Evolutionary conservation across 2,888 invertebrate species (phyloP), one percentile per base, ranked within the genome.

Genomic region (Byasa hedistus): DNA sequence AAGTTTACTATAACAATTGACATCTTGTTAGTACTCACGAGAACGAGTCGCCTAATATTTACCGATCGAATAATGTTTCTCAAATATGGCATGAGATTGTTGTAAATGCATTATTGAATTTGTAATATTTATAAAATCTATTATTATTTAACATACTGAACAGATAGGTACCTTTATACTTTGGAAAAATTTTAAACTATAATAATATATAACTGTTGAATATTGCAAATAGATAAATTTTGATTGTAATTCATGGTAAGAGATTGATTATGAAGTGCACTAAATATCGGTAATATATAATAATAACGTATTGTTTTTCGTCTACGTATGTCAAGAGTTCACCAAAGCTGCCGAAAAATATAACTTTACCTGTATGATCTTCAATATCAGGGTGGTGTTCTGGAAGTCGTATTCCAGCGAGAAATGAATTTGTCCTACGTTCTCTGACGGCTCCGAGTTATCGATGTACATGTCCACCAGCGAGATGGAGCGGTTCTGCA

Each of bases 401-500:
- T 97, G 97, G 91, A 97, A 98, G 92, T 98, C 97, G 87, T 98
- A 98, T 87, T 98, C 97, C 85, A 98, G 90, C 64, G 97, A 97
- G 92, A 98, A 98, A 87, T 98, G 97, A 77, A 98, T 98, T 91
- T 98, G 97, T 64, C 98, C 98, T 74, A 98, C 97, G 90, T 97
- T 97, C 92, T 98, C 98, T 75, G 96, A 96, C 1, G 97, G 96
- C 86, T 98, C 98, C 68, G 96, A 95, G 88, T 96, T 97, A 92
- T 98, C 98, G 88, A 97, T 97, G 93, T 97, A 97, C 97, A 98
- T 98, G 85, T 97, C 97, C 87, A 97, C 96, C 93, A 97, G 93
- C 48, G 97, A 97, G 81, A 97, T 95, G 80, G 96, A 97, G 84
- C 97, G 95, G 89, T 95, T 97, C 94, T 97, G 95, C 80, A 96